A percentile compares a stretch with the other conserved stretches of the same genome.
phyloP scores from a whole-genome alignment of 2,888 invertebrate species.

The Amiota mariae region DNA sequence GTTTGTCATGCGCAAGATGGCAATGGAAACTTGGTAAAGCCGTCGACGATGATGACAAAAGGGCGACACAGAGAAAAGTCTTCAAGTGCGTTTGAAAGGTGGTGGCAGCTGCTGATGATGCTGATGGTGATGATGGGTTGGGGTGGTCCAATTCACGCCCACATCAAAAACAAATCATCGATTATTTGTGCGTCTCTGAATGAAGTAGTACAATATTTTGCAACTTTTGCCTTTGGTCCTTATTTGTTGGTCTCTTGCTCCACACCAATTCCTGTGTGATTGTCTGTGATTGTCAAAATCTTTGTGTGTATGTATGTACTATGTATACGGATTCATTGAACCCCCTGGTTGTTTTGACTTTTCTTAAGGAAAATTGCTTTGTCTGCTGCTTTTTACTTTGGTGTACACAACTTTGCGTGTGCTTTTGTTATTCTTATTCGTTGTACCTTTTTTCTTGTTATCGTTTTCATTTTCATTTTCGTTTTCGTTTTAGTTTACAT shows the following conservation, averaged over 20 bases:
- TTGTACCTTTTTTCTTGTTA: constrained; percentile 8
- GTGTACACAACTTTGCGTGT: too few species aligned
- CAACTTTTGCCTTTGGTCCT: not conserved
- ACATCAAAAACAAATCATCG: constrained; percentile 31
- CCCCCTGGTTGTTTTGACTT: too few species aligned
- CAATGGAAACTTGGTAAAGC: not conserved
- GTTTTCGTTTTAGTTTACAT: not conserved
- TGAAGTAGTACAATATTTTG: not conserved
- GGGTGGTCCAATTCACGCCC: not conserved
- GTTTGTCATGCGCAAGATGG: too few species aligned
- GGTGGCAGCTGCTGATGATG: too few species aligned
- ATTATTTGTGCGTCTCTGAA: constrained; percentile 27
- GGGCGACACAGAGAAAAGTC: not conserved
- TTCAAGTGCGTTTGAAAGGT: not conserved
- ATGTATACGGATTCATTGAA: too few species aligned
- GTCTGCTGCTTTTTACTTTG: not conserved
- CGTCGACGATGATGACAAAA: not conserved
- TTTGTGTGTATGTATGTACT: too few species aligned
- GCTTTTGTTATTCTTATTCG: not conserved
- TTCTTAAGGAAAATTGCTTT: too few species aligned
- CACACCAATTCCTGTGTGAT: not conserved
- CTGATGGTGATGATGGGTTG: not conserved
- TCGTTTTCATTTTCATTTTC: not conserved
- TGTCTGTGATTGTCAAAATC: not conserved
- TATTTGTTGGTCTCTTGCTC: too few species aligned